phyloP scores from a whole-genome alignment of 2,797 vertebrate species.

The Argyrosomus regius region DNA sequence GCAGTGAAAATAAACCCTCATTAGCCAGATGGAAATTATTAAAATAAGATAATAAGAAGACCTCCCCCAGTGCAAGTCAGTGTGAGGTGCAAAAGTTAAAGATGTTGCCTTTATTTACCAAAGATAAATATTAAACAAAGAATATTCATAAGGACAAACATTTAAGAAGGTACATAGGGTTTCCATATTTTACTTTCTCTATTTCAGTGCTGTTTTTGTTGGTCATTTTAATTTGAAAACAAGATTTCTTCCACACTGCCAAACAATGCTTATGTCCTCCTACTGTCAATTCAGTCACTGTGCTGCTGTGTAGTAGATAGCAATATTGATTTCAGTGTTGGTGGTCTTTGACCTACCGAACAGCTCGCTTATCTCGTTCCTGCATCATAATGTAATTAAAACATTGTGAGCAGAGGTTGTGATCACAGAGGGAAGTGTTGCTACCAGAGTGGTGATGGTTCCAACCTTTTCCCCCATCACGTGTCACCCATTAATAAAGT shows the following conservation, averaged over 20 bases:
- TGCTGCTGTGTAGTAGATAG: conserved; percentile 49
- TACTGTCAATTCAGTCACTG: conserved; percentile 21
- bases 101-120: conserved; percentile 61
- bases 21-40: conserved; percentile 84
- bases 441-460: conserved; percentile 19
- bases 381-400: conserved; percentile 68
- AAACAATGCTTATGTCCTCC: conserved; percentile 26
- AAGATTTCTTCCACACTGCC: conserved; percentile 2
- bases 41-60: conserved; percentile 74
- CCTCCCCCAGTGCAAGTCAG: conserved; percentile 55
- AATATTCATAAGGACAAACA: conserved; percentile 29
- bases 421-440: not conserved
- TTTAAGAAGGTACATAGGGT: conserved; percentile 19
- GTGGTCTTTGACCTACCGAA: conserved; percentile 49
- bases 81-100: conserved; percentile 62
- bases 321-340: conserved; percentile 59
- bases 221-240: conserved; percentile 10
- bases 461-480: conserved; percentile 28
- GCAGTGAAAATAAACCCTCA: conserved; percentile 77
- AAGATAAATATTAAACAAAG: conserved; percentile 39
- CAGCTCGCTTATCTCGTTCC: conserved; percentile 54
- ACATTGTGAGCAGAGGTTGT: conserved; percentile 30
- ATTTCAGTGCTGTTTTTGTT: conserved; percentile 1
- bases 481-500: conserved; percentile 62
- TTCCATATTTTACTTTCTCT: conserved; percentile 1